Evolutionary conservation across 1,140 invertebrate species (phyloP).

Genomic region (Drosophila arawakana): DNA sequence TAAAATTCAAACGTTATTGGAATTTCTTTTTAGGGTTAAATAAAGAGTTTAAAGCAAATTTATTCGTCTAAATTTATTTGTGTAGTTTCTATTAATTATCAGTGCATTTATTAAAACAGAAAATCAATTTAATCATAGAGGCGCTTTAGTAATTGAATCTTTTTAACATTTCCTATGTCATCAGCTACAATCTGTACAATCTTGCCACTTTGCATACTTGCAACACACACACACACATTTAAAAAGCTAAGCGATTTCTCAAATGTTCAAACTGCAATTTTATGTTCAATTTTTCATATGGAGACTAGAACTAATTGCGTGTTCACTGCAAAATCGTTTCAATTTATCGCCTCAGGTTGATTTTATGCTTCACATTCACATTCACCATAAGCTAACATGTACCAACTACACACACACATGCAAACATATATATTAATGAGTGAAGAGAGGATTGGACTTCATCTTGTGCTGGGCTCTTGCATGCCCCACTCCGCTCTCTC

Average conservation of each 20-base stretch:
- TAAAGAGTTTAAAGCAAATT: not conserved
- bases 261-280: constrained; percentile 59
- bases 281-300: constrained; percentile 49
- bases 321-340: constrained; percentile 77
- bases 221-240: constrained; percentile 3
- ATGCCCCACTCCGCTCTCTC: not conserved
- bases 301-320: constrained; percentile 74
- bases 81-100: not conserved
- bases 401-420: not conserved
- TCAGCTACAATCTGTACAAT: constrained; percentile 17
- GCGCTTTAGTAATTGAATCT: not conserved
- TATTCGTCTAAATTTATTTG: too few relatives aligned
- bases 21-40: not conserved
- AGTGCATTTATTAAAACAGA: not conserved
- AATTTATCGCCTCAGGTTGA: constrained; percentile 77
- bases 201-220: constrained; percentile 33
- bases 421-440: constrained; percentile 46
- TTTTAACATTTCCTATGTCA: constrained; percentile 37
- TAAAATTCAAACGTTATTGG: not conserved
- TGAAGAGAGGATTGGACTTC: constrained; percentile 16
- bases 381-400: constrained; percentile 4
- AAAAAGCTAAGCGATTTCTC: constrained; percentile 67
- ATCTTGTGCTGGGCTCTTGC: constrained; percentile 4
- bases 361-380: constrained; percentile 66
- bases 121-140: constrained; percentile 1